Evolutionary conservation across 2,113 vertebrate genomes (phyloP).

Genomic region (Strix aluco): DNA sequence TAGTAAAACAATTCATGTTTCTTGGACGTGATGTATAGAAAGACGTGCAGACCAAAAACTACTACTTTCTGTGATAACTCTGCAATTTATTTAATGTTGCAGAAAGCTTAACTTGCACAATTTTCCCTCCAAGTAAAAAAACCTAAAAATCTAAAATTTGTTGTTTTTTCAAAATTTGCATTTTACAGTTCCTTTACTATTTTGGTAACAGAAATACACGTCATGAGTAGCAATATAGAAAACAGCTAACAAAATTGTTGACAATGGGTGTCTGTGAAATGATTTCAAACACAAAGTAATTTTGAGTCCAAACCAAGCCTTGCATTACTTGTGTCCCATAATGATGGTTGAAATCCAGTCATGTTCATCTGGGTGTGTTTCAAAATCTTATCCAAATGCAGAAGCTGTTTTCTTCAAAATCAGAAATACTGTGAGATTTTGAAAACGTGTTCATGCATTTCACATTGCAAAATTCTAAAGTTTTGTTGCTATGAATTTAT

Average conservation of each 20-base stretch:
- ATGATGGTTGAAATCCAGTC: background rate
- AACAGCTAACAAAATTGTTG: background rate
- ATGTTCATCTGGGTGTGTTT: background rate
- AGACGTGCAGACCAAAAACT: background rate
- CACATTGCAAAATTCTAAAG: background rate
- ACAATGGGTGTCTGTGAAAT: background rate
- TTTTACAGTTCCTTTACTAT: background rate
- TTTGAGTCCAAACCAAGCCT: background rate
- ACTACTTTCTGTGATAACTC: background rate
- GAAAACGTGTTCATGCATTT: background rate
- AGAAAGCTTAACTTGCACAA: background rate
- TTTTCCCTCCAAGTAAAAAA: background rate
- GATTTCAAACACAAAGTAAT: background rate
- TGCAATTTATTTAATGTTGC: background rate
- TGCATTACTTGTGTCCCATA: background rate
- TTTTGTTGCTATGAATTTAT: background rate
- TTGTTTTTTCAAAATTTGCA: background rate
- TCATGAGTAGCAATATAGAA: background rate
- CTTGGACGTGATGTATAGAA: background rate
- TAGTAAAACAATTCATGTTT: background rate
- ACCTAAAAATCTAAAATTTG: background rate
- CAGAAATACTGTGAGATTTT: background rate
- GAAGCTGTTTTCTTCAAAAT: background rate
- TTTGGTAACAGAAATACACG: background rate
- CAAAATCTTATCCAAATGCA: background rate